Base-by-base conservation (phyloP, 2,113 vertebrate species). In the Salvelinus sp. region DNA sequence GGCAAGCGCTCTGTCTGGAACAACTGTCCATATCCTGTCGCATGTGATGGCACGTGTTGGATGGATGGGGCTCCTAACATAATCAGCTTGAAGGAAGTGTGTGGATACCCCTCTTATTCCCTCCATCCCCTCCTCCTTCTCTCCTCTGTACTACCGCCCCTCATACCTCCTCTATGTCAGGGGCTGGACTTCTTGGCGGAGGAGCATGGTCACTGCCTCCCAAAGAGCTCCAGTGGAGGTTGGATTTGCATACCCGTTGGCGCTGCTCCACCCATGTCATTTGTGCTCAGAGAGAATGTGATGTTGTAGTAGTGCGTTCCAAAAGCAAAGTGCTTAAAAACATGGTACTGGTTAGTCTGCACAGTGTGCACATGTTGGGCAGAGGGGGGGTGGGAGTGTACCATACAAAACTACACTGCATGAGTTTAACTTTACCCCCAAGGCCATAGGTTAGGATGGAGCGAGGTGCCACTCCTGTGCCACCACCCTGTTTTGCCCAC, bases 341-440 rank as follows among this genome's bases (percentile, higher is more conserved):
- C 79, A 78, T 71, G 71, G 22, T 6, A 60, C 69, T 44, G 20
- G 38, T 48, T 68, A 60, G 62, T 82, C 81, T 78, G 38, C 38
- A 12, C 76, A 77, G 65, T 67, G 33, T 70, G 79, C 82, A 86
- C 73, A 76, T 88, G 84, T 74, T 69, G 60, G 50, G 75, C 6
- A 16, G 64, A 28, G 66, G 33, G 54, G 54, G 3, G 54, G 20
- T 57, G 38, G 38, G 2, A 44, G 38, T 44, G 38, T 44, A 62
- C 76, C 76, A 44, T 10, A 44, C 38, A 44, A 44, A 44, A 44
- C 38, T 44, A 44, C 38, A 44, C 38, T 44, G 9, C 38, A 44
- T 44, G 38, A 38, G 38, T 38, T 38, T 38, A 38, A 38, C 38
- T 38, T 9, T 38, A 38, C 7, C 7, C 38, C 7, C 38, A 38